phyloP scores from a whole-genome alignment of 2,113 vertebrate species.

The Mastomys coucha region DNA sequence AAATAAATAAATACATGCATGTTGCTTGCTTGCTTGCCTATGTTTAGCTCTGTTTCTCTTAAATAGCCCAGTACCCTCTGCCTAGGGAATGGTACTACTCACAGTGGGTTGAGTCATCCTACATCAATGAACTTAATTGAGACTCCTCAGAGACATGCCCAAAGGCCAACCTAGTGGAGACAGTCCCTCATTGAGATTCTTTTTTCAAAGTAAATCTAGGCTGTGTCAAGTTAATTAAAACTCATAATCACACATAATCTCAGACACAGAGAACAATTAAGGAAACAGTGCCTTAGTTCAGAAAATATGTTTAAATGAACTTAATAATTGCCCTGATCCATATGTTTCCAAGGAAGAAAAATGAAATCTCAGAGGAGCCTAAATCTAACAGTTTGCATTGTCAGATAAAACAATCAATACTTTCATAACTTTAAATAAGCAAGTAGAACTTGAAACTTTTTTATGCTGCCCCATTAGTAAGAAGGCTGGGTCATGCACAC shows the following conservation, averaged over 20 bases:
- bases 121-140: neutral
- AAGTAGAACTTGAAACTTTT: neutral
- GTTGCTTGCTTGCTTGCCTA: neutral
- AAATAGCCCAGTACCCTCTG: neutral
- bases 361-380: neutral
- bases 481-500: neutral
- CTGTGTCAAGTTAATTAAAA: neutral
- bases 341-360: neutral
- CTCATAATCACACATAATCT: neutral
- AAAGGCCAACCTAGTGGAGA: neutral
- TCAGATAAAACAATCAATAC: neutral
- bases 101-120: neutral
- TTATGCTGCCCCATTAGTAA: neutral
- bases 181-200: neutral
- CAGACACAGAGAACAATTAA: neutral
- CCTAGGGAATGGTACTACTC: neutral
- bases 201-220: neutral
- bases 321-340: neutral
- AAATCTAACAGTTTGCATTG: neutral
- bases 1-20: neutral
- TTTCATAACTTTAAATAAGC: neutral
- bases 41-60: neutral
- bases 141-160: neutral
- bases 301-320: neutral
- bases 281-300: neutral